Evolutionary conservation across 37 sponge, comb jelly and placozoan genomes (phyloP), one percentile per base, ranked within the genome.

Genomic region (Amphimedon queenslandica): DNA sequence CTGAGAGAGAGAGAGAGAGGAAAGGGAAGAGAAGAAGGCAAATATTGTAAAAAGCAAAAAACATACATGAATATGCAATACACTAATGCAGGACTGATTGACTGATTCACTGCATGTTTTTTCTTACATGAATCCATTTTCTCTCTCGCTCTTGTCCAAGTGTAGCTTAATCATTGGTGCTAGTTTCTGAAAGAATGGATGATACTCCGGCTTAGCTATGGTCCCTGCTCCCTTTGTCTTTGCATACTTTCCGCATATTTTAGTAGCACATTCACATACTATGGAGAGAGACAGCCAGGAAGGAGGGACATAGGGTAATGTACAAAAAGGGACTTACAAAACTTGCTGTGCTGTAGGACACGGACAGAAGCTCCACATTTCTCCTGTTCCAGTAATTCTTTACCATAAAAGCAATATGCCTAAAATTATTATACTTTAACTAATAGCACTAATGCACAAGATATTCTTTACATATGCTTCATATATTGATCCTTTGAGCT

Each of bases 111-210:
- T 30, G 2, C 71, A 37, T 8, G 18, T 21, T 20, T 53, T 16
- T 27, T 0, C 80, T 77, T 78, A 96, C 97, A 96, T 96, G 72
- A 98, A 98, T 41, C 99, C 99, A 74, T 98, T 98, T 60, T 98
- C 99, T 41, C 92, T 87, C 35, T 75, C 73, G 72, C 85, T 81
- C 65, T 98, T 98, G 57, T 95, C 90, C 53, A 98, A 77, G 60
- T 79, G 73, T 1, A 78, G 84, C 57, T 87, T 82, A 40, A 98
- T 73, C 80, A 89, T 71, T 16, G 96, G 93, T 16, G 84, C 91
- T 25, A 98, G 90, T 55, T 87, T 92, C 74, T 91, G 95, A 69
- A 95, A 98, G 91, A 98, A 98, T 18, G 92, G 93, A 56, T 98
- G 99, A 29, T 87, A 76, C 65, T 90, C 90, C 2, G 96, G 96